phyloP scores from a whole-genome alignment of 2,888 invertebrate species.

The Drosophila kokeensis region DNA sequence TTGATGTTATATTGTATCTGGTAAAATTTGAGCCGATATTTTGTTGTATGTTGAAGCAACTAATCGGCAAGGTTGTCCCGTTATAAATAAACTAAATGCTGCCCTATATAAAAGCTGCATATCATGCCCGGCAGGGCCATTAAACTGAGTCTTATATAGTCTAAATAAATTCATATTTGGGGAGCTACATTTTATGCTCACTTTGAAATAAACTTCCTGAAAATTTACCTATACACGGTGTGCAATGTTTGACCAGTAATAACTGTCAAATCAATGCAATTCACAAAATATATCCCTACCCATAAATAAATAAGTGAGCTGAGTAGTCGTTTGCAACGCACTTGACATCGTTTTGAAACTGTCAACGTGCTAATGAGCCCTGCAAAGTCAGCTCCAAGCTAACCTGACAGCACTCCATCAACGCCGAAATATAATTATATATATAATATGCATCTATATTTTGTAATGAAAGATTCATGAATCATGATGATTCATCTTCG shows the following conservation, averaged over 20 bases:
- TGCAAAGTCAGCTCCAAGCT: constrained; percentile 51
- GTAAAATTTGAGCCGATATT: constrained; percentile 5
- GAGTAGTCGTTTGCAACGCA: constrained; percentile 49
- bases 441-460: constrained; percentile 11
- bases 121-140: constrained; percentile 26
- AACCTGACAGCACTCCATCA: constrained; percentile 48
- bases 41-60: constrained; percentile 24
- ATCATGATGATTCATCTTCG: constrained; percentile 30
- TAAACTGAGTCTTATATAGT: constrained; percentile 38
- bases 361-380: constrained; percentile 76
- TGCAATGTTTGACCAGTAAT: constrained; percentile 41
- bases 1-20: background rate
- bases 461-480: constrained; percentile 56
- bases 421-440: constrained; percentile 13
- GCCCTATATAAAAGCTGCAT: constrained; percentile 3
- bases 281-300: constrained; percentile 26
- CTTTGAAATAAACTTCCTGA: constrained; percentile 24
- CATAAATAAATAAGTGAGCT: constrained; percentile 25
- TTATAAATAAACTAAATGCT: constrained; percentile 27
- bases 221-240: constrained; percentile 42
- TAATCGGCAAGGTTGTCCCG: constrained; percentile 50
- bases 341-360: constrained; percentile 73
- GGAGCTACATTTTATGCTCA: constrained; percentile 1
- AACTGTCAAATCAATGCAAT: constrained; percentile 50
- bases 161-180: constrained; percentile 40